Percentiles rank a stretch among this genome's conserved stretches.
Evolutionary conservation across 1,140 invertebrate genomes (phyloP).

Genomic region (Lepidurus arcticus): DNA sequence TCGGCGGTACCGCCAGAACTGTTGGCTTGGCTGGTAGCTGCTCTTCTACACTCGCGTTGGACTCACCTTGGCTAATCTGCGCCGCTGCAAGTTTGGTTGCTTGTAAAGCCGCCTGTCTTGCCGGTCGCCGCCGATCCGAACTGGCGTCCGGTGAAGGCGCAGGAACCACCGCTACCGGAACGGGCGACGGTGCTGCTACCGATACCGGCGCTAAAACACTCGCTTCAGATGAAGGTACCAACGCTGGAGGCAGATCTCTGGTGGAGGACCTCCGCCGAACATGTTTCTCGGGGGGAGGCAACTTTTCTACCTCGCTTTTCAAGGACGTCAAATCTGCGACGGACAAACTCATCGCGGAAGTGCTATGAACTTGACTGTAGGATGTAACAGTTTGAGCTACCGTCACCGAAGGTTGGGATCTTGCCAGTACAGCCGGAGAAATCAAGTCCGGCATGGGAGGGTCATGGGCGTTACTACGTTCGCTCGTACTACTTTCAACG

Average conservation of each 20-base stretch:
- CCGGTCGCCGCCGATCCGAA: constrained; percentile 37
- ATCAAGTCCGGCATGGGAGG: no score
- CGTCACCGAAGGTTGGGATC: not conserved
- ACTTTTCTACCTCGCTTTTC: not conserved
- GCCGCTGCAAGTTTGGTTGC: constrained; percentile 27
- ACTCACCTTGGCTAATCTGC: constrained; percentile 29
- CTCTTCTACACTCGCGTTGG: not conserved
- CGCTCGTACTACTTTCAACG: not conserved
- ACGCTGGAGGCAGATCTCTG: constrained; percentile 41
- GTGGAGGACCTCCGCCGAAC: not conserved
- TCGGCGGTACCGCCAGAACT: not conserved
- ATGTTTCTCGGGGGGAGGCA: not conserved
- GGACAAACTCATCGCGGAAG: not conserved
- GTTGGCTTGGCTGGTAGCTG: constrained; percentile 25
- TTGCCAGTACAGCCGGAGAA: not conserved
- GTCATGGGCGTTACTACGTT: no score
- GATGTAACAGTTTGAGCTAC: not conserved
- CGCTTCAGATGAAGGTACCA: constrained; percentile 40
- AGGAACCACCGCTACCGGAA: not conserved
- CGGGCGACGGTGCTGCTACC: not conserved
- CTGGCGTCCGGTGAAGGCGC: constrained; percentile 30
- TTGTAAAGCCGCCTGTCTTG: constrained; percentile 31
- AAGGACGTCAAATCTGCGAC: not conserved
- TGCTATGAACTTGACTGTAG: not conserved
- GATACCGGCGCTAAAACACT: not conserved